Percentiles rank a stretch among this genome's conserved stretches.
Conservation (phyloP, 2,888 invertebrate genomes). For the Dolichomitus sp. region DNA sequence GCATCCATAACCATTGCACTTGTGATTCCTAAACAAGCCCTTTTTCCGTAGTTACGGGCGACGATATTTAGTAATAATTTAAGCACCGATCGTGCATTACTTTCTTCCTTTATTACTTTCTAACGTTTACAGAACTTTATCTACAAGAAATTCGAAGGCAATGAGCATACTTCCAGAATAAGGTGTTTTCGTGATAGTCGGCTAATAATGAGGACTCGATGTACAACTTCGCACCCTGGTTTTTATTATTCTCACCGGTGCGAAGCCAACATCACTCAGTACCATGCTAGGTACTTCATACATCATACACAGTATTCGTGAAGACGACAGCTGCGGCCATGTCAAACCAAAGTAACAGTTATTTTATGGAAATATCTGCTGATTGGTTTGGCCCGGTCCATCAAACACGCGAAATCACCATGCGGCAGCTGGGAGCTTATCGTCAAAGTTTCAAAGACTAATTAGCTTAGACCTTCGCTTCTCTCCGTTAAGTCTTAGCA, state of each 20-base stretch:
- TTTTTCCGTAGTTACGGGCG: too few relatives aligned
- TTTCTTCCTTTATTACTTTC: too few relatives aligned
- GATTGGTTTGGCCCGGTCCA: constrained; percentile 36
- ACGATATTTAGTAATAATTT: too few relatives aligned
- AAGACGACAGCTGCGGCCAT: neutral
- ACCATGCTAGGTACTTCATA: neutral
- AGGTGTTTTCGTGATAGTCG: too few relatives aligned
- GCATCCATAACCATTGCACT: too few relatives aligned
- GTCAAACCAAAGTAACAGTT: constrained; percentile 11
- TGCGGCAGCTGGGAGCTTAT: constrained; percentile 4
- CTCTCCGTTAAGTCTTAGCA: constrained; percentile 20
- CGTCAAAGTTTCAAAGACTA: constrained; percentile 52
- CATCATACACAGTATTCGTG: neutral
- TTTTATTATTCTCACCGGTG: neutral
- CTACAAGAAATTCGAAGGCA: too few relatives aligned
- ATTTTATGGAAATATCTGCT: constrained; percentile 11
- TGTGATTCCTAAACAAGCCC: too few relatives aligned
- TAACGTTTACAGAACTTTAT: too few relatives aligned
- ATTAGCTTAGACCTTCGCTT: neutral
- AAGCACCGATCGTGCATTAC: too few relatives aligned
- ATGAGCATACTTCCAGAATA: neutral
- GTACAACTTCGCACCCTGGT: too few relatives aligned
- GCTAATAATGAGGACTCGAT: too few relatives aligned
- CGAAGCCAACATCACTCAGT: neutral
- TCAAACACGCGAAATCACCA: constrained; percentile 27